Conservation (phyloP, 2,888 invertebrate genomes). For the Hemaris fuciformis region DNA sequence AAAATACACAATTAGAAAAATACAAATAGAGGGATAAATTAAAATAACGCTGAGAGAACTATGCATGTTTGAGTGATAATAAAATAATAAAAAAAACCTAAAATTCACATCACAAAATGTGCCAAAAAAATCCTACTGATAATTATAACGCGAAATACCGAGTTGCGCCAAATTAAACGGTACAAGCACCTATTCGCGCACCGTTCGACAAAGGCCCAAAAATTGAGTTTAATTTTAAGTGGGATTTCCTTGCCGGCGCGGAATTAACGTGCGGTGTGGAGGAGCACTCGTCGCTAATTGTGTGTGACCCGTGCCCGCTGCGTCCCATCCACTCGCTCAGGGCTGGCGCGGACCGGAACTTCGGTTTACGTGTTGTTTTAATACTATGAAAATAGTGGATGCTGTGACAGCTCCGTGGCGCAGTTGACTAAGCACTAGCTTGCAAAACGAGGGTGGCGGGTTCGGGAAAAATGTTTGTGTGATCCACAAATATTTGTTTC, state of each 20-base stretch:
- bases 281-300: conserved; percentile 66
- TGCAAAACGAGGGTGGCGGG: too few relatives aligned
- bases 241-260: conserved; percentile 55
- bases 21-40: too few relatives aligned
- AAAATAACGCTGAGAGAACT: too few relatives aligned
- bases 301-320: conserved; percentile 47
- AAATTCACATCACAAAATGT: not conserved
- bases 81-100: not conserved
- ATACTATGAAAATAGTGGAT: too few relatives aligned
- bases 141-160: conserved; percentile 48
- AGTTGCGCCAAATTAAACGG: conserved; percentile 52
- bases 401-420: too few relatives aligned
- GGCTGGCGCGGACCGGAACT: conserved; percentile 7
- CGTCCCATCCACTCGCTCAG: conserved; percentile 9
- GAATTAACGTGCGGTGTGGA: conserved; percentile 61
- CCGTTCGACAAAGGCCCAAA: conserved; percentile 42
- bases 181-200: conserved; percentile 36
- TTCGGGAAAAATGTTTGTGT: too few relatives aligned
- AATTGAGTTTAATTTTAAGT: conserved; percentile 64
- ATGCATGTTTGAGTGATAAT: too few relatives aligned
- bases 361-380: too few relatives aligned
- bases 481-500: too few relatives aligned
- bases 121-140: conserved; percentile 46
- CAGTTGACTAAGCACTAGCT: too few relatives aligned
- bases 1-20: too few relatives aligned